phyloP scores from a whole-genome alignment of 2,888 invertebrate species.

The Drosophila melanocephala region DNA sequence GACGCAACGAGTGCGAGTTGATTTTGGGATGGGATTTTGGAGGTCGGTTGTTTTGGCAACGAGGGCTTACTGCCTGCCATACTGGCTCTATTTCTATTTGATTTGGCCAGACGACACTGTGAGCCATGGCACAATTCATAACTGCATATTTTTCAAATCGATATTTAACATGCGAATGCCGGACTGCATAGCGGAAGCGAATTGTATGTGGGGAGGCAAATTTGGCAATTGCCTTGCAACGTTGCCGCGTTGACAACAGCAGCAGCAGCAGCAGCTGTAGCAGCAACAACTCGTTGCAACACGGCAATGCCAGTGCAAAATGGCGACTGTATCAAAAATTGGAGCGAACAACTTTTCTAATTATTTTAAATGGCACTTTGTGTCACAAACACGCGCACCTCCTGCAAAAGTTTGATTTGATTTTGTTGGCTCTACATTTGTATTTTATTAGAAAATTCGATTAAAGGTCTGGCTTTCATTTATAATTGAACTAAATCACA shows the following conservation, averaged over 20 bases:
- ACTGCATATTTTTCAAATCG: slow-evolving; percentile 77
- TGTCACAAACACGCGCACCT: slow-evolving; percentile 58
- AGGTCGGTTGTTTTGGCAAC: not conserved
- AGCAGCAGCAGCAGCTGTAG: slow-evolving; percentile 14
- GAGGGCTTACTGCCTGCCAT: slow-evolving; percentile 11
- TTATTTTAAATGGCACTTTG: slow-evolving; percentile 78
- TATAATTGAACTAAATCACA: slow-evolving; percentile 39
- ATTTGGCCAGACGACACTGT: slow-evolving; percentile 51
- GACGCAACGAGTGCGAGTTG: slow-evolving; percentile 55
- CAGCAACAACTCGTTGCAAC: not conserved
- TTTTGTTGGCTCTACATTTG: slow-evolving; percentile 10
- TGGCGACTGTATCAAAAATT: slow-evolving; percentile 49
- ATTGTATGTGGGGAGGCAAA: not conserved
- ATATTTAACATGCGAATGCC: slow-evolving; percentile 62
- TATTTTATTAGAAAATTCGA: slow-evolving; percentile 42
- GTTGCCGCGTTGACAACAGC: slow-evolving; percentile 45
- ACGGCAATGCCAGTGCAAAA: slow-evolving; percentile 31
- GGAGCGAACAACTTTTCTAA: slow-evolving; percentile 74
- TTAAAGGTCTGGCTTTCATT: slow-evolving; percentile 37
- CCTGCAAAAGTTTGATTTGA: slow-evolving; percentile 41
- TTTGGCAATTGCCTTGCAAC: slow-evolving; percentile 27
- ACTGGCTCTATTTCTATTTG: slow-evolving; percentile 70
- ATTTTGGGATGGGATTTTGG: slow-evolving; percentile 20
- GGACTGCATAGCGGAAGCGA: not conserved
- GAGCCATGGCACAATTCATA: slow-evolving; percentile 63